Evolutionary conservation across 2,888 invertebrate genomes (phyloP).

Genomic region (Halocaridina rubra): DNA sequence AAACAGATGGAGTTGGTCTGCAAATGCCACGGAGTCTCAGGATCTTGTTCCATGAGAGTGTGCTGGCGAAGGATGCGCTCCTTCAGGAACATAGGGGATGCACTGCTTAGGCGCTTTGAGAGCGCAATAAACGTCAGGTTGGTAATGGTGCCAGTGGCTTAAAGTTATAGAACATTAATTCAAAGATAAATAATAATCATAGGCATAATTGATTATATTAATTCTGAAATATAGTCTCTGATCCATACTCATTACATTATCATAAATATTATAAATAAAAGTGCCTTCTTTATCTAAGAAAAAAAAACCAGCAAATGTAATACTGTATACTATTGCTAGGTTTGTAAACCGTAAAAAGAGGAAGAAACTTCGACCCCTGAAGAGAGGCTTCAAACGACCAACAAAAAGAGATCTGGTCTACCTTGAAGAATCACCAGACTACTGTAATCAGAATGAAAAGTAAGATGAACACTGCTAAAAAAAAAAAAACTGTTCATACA

Average conservation of each 20-base stretch:
- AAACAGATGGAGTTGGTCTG: conserved; percentile 87
- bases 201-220: too few species aligned
- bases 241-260: neutral
- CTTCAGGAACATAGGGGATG: conserved; percentile 71
- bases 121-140: conserved; percentile 85
- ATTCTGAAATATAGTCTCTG: too few species aligned
- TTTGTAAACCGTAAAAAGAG: conserved; percentile 71
- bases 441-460: conserved; percentile 87
- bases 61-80: conserved; percentile 89
- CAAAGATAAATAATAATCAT: too few species aligned
- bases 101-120: conserved; percentile 78
- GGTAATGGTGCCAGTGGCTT: conserved; percentile 64
- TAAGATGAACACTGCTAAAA: too few species aligned
- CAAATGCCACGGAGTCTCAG: conserved; percentile 94
- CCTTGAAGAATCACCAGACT: conserved; percentile 90
- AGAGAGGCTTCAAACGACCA: conserved; percentile 84
- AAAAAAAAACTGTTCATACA: too few species aligned
- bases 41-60: conserved; percentile 88
- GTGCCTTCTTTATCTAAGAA: too few species aligned
- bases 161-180: too few species aligned
- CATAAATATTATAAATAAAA: neutral
- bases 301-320: neutral
- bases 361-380: conserved; percentile 77
- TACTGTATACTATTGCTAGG: too few species aligned
- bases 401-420: conserved; percentile 91